These are phyloP conservation scores for Gallinago undulata DNA, from an alignment of 2,113 vertebrate species.

Conservation along the genomic window DNA sequence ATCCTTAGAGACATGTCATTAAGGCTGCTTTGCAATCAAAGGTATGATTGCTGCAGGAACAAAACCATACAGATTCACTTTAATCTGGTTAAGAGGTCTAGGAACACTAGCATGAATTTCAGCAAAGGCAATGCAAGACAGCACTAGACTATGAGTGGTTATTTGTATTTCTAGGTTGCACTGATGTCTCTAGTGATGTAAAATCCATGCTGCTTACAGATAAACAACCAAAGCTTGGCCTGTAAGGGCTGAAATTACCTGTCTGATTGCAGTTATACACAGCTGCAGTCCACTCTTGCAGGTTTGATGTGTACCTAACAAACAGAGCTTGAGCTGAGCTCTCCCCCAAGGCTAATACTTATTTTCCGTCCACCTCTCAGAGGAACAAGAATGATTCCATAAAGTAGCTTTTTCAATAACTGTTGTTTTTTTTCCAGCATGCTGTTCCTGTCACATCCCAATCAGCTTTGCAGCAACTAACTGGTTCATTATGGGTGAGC, in stretches of 20 bases:
- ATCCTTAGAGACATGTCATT: neutral
- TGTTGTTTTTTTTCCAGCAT: neutral
- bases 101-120: neutral
- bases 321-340: neutral
- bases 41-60: neutral
- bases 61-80: neutral
- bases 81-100: neutral
- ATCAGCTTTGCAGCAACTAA: neutral
- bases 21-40: neutral
- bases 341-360: neutral
- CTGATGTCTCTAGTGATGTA: neutral
- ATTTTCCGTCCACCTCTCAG: neutral
- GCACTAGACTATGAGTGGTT: neutral
- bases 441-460: neutral
- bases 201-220: neutral
- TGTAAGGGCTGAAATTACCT: neutral
- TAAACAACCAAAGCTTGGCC: neutral
- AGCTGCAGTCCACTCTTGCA: rapidly evolving
- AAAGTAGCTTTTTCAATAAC: neutral
- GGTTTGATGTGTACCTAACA: neutral
- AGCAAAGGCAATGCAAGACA: neutral
- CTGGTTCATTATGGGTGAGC: neutral
- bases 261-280: neutral
- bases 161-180: neutral
- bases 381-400: neutral